Evolutionary conservation across 2,797 vertebrate genomes (phyloP).

Genomic region (Xerus rutilus): DNA sequence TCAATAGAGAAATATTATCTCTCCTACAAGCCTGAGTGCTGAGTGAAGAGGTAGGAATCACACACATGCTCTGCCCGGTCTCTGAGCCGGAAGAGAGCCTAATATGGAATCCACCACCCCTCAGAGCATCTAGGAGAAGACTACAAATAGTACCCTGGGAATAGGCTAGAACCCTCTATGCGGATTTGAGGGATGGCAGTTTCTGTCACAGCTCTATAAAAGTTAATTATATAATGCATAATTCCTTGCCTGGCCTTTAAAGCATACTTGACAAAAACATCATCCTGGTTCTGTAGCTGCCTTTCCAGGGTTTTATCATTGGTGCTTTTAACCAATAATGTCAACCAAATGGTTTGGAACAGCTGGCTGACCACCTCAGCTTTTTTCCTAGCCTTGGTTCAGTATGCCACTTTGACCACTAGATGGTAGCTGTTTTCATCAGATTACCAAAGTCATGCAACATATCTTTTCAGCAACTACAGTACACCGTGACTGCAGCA

Average conservation of each 20-base stretch:
- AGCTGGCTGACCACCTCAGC: neutral
- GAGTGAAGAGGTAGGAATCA: neutral
- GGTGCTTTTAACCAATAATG: neutral
- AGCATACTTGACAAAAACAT: neutral
- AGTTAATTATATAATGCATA: neutral
- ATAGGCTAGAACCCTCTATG: neutral
- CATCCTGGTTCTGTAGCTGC: neutral
- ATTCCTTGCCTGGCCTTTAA: neutral
- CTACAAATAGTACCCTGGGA: neutral
- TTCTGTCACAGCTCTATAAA: neutral
- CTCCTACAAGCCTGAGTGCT: neutral
- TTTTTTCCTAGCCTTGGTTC: neutral
- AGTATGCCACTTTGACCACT: neutral
- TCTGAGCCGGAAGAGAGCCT: neutral
- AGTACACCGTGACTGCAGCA: neutral
- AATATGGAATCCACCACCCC: neutral
- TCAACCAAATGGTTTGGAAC: neutral
- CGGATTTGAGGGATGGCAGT: neutral
- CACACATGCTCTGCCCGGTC: neutral
- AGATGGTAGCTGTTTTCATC: neutral
- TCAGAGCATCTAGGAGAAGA: neutral
- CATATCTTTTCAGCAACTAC: neutral
- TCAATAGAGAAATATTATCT: slow-evolving; percentile 4
- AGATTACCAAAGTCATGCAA: neutral
- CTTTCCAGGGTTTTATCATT: neutral